Percentiles rank a stretch among this genome's conserved stretches.
These are phyloP conservation scores for Rhynchotus rufescens DNA, from an alignment of 2,797 vertebrate species.

Conservation along the genomic window DNA sequence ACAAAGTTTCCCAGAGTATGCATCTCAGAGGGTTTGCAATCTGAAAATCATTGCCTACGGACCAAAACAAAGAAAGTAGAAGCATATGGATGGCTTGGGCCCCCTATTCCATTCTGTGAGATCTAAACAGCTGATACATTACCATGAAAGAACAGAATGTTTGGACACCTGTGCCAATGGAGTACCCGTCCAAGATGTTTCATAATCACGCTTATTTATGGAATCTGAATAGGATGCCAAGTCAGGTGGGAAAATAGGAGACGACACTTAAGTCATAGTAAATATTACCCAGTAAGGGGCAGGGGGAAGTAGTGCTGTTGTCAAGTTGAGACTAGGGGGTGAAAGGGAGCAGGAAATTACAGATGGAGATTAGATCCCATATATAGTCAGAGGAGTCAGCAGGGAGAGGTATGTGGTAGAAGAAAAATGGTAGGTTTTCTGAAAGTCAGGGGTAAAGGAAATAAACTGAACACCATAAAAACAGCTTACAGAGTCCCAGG, in stretches of 20 bases:
- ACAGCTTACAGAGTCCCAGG: background rate
- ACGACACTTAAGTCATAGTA: slow-evolving; percentile 1
- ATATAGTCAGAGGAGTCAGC: slow-evolving; percentile 21
- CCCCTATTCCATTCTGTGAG: slow-evolving; percentile 1
- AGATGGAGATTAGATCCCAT: slow-evolving; percentile 25
- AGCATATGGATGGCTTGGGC: background rate
- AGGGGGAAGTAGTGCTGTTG: background rate
- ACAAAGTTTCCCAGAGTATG: background rate
- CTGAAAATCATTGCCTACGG: background rate
- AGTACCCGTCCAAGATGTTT: background rate
- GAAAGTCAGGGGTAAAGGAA: slow-evolving; percentile 56
- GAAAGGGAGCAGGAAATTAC: slow-evolving; percentile 49
- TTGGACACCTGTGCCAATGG: slow-evolving; percentile 60
- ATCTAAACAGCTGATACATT: slow-evolving; percentile 13
- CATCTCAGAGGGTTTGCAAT: background rate
- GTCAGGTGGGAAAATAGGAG: slow-evolving; percentile 68
- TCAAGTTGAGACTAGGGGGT: background rate
- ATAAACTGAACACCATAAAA: slow-evolving; percentile 34
- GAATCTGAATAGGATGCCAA: slow-evolving; percentile 59
- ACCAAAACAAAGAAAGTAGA: slow-evolving; percentile 25
- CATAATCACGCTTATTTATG: slow-evolving; percentile 21
- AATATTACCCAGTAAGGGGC: slow-evolving; percentile 10
- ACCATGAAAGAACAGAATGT: slow-evolving; percentile 36
- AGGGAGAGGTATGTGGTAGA: slow-evolving; percentile 9
- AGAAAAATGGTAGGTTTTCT: slow-evolving; percentile 35